phyloP scores from a whole-genome alignment of 2,888 invertebrate genomes.

The Merodon equestris region DNA sequence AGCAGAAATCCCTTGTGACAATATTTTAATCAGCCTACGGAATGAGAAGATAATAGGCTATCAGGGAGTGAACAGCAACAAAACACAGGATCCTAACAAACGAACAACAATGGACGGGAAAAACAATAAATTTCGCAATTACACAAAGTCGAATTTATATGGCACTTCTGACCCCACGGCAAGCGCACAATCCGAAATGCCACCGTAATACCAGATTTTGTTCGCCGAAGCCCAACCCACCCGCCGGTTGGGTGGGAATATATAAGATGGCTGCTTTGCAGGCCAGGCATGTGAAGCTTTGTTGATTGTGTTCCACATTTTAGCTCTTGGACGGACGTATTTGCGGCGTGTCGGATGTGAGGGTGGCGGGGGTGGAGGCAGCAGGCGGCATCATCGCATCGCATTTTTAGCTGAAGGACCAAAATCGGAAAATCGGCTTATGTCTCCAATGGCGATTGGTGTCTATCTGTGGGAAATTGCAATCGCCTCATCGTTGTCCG shows the following conservation, averaged over 20 bases:
- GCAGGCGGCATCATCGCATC: constrained; percentile 39
- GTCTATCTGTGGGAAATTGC: constrained; percentile 67
- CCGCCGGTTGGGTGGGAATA: constrained; percentile 16
- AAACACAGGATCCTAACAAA: constrained; percentile 62
- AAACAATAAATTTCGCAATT: constrained; percentile 73
- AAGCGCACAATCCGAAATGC: constrained; percentile 60
- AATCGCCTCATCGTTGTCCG: constrained; percentile 51
- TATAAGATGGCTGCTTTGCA: constrained; percentile 69
- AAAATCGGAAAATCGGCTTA: constrained; percentile 77
- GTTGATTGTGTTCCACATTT: constrained; percentile 51
- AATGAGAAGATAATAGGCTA: constrained; percentile 64
- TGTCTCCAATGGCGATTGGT: constrained; percentile 73
- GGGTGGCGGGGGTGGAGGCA: constrained; percentile 50
- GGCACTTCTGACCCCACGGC: constrained; percentile 75
- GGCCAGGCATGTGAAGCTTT: constrained; percentile 30
- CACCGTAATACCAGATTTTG: constrained; percentile 63
- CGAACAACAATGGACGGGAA: constrained; percentile 53
- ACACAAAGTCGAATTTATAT: constrained; percentile 78
- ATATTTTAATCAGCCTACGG: constrained; percentile 67
- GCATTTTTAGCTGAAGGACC: constrained; percentile 61
- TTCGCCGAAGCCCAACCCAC: constrained; percentile 43
- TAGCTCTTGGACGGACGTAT: constrained; percentile 29
- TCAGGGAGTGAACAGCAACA: constrained; percentile 53
- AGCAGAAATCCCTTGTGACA: constrained; percentile 42
- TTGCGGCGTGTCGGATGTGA: constrained; percentile 43